Percentiles rank a stretch among this genome's conserved stretches.
Evolutionary conservation across 2,888 invertebrate genomes (phyloP).

Genomic region (Pterobdella sp.): DNA sequence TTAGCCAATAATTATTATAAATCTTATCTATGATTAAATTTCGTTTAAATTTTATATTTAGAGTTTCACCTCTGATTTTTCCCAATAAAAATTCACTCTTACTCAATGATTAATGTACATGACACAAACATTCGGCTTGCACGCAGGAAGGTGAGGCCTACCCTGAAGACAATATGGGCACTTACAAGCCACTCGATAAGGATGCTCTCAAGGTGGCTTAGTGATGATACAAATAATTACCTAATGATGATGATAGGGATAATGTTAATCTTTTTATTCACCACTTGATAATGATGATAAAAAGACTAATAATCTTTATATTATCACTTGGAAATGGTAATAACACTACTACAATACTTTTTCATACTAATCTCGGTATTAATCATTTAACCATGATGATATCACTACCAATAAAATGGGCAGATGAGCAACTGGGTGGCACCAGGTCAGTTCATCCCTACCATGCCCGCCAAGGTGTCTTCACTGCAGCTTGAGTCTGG

Average conservation of each 20-base stretch:
- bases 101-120: too few relatives aligned
- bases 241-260: not conserved
- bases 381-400: not conserved
- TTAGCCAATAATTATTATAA: too few relatives aligned
- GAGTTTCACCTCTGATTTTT: too few relatives aligned
- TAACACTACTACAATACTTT: too few relatives aligned
- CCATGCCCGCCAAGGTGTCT: not conserved
- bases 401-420: not conserved
- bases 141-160: not conserved
- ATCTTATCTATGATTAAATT: too few relatives aligned
- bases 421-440: conserved; percentile 13
- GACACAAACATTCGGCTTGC: too few relatives aligned
- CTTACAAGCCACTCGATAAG: conserved; percentile 5
- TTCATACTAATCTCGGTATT: too few relatives aligned
- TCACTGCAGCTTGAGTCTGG: not conserved
- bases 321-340: not conserved
- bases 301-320: not conserved
- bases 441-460: conserved; percentile 3
- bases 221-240: not conserved
- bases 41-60: too few relatives aligned
- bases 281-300: not conserved
- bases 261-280: too few relatives aligned
- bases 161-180: not conserved
- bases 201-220: conserved; percentile 12
- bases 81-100: too few relatives aligned